Conservation (phyloP, 2,797 vertebrate genomes). For the Pangasius larnaudii region DNA sequence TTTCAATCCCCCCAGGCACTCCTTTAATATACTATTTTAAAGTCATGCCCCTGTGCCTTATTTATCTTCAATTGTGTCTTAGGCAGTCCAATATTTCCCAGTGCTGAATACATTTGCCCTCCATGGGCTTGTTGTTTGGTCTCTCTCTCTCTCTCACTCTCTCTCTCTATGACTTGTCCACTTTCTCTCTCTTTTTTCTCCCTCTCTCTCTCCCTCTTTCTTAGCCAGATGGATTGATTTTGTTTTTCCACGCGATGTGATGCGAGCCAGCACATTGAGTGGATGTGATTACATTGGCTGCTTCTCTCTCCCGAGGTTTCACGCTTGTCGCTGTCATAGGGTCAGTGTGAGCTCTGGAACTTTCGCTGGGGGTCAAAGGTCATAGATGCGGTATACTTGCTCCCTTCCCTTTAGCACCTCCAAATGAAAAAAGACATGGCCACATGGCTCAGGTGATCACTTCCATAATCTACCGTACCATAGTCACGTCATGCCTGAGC, state of each 20-base stretch:
- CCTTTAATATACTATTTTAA: constrained; percentile 71
- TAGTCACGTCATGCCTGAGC: constrained; percentile 22
- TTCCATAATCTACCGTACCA: constrained; percentile 33
- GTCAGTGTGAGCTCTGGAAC: constrained; percentile 43
- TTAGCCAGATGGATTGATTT: constrained; percentile 62
- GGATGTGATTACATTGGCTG: constrained; percentile 62
- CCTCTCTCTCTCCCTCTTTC: constrained; percentile 26
- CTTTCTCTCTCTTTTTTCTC: neutral
- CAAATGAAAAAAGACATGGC: constrained; percentile 1
- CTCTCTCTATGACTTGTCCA: neutral
- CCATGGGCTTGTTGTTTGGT: constrained; percentile 48
- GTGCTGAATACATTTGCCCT: constrained; percentile 60
- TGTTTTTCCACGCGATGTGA: constrained; percentile 58
- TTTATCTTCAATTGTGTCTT: constrained; percentile 67
- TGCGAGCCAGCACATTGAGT: constrained; percentile 50
- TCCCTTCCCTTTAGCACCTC: neutral
- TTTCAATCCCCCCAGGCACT: constrained; percentile 72
- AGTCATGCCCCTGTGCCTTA: constrained; percentile 64
- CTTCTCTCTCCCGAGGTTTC: constrained; percentile 55
- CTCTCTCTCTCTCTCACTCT: constrained; percentile 30
- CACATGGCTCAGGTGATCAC: constrained; percentile 18
- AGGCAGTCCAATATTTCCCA: constrained; percentile 62
- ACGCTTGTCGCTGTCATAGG: constrained; percentile 47
- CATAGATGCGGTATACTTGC: neutral
- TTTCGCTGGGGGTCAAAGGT: constrained; percentile 45